Evolutionary conservation across 2,797 vertebrate genomes (phyloP), one percentile per base, ranked within the genome.

Genomic region (Bryconaethiops microstoma): DNA sequence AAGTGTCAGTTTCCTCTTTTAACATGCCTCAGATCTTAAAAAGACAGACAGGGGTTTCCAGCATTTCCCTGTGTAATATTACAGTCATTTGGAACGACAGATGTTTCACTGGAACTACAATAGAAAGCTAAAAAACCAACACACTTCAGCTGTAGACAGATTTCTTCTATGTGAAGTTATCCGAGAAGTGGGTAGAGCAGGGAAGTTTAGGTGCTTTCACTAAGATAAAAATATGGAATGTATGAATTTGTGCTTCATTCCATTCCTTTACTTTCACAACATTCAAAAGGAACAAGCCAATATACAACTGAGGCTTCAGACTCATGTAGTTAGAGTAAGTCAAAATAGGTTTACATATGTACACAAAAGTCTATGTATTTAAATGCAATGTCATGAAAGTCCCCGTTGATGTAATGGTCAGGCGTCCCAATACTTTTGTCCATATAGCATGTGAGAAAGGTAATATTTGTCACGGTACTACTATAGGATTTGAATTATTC

Each of bases 41-140:
- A 29, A 23, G 29, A 9, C 23, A 52, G 16, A 21, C 8, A 63
- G 70, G 78, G 67, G 67, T 63, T 80, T 77, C 63, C 59, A 72
- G 8, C 54, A 29, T 21, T 9, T 68, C 6, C 19, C 42, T 42
- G 10, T 10, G 42, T 12, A 55, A 2, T 10, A 16, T 21, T 19
- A 19, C 54, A 40, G 29, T 39, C 69, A 29, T 1, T 4, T 54
- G 48, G 62, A 64, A 7, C 29, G 7, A 16, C 63, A 35, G 29
- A 40, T 29, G 60, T 35, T 63, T 63, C 23, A 35, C 4, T 35
- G 1, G 48, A 72, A 50, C 12, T 70, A 5, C 16, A 72, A 14
- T 1, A 29, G 69, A 54, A 35, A 29, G 7, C 0, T 5, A 35
- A 73, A 35, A 73, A 29, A 57, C 9, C 10, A 17, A 73, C n/a